Evolutionary conservation across 1,140 invertebrate genomes (phyloP).

Genomic region (Cardiocondyla obscurior): DNA sequence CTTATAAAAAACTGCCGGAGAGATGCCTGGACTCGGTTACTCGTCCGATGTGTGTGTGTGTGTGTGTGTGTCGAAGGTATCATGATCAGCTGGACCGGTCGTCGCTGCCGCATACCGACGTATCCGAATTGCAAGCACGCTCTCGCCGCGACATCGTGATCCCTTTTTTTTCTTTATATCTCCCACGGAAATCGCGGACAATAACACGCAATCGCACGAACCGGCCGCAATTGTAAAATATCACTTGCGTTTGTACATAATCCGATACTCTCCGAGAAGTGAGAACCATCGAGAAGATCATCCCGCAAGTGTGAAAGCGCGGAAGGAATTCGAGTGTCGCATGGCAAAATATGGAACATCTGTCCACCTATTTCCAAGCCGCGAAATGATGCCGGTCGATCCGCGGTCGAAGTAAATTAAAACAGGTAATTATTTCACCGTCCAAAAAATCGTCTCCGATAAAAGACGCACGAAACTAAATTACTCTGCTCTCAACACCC

Average conservation of each 20-base stretch:
- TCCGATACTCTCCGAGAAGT: neutral
- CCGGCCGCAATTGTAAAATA: constrained; percentile 9
- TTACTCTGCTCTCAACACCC: neutral
- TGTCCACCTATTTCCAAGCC: constrained; percentile 16
- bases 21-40: constrained; percentile 36
- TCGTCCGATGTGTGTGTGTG: too few species aligned
- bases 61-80: constrained; percentile 12
- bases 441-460: neutral
- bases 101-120: neutral
- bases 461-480: neutral
- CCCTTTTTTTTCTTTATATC: constrained; percentile 2
- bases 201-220: constrained; percentile 16
- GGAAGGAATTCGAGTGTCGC: constrained; percentile 3
- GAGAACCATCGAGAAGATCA: constrained; percentile 24
- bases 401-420: constrained; percentile 10
- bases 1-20: constrained; percentile 62
- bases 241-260: constrained; percentile 37
- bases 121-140: constrained; percentile 14
- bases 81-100: constrained; percentile 23
- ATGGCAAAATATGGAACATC: neutral
- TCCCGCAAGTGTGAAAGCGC: constrained; percentile 5
- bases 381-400: neutral
- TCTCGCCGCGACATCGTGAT: neutral
- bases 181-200: neutral
- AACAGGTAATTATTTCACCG: neutral